Conservation (phyloP, 1,140 invertebrate genomes). For the Melitaea cinxia region DNA sequence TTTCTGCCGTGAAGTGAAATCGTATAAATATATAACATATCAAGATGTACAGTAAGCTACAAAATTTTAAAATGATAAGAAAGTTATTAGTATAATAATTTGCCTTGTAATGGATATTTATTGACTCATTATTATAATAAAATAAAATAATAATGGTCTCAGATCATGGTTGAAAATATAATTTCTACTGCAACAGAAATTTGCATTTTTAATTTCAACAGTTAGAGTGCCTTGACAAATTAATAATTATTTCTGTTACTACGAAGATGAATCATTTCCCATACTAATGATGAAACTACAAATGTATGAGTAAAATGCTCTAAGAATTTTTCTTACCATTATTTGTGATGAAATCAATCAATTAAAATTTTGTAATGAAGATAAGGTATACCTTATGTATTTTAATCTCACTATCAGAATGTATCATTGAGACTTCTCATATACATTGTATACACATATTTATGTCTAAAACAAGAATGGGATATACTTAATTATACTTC, state of each 20-base stretch:
- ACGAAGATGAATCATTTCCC: background rate
- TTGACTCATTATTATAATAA: constrained; percentile 34
- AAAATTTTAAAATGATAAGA: constrained; percentile 21
- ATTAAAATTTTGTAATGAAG: background rate
- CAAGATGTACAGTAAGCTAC: constrained; percentile 24
- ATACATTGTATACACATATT: constrained; percentile 9
- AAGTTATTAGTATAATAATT: constrained; percentile 28
- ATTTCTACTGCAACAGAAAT: constrained; percentile 12
- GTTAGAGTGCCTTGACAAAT: constrained; percentile 35
- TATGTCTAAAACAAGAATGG: background rate
- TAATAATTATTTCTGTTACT: too few relatives aligned
- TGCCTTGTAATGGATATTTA: constrained; percentile 41
- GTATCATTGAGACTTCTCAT: constrained; percentile 6
- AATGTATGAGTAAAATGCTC: background rate
- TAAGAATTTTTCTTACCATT: background rate
- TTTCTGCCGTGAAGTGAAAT: constrained; percentile 78
- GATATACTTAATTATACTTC: background rate
- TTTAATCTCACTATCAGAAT: constrained; percentile 8
- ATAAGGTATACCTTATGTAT: constrained; percentile 1
- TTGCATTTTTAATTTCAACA: constrained; percentile 24
- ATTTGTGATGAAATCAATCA: background rate
- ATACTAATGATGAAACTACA: background rate
- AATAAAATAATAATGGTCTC: constrained; percentile 10
- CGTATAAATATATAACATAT: constrained; percentile 31
- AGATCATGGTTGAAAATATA: constrained; percentile 14